These are phyloP conservation scores for Euleptes europaea DNA, from an alignment of 2,113 vertebrate species.

Conservation along the genomic window DNA sequence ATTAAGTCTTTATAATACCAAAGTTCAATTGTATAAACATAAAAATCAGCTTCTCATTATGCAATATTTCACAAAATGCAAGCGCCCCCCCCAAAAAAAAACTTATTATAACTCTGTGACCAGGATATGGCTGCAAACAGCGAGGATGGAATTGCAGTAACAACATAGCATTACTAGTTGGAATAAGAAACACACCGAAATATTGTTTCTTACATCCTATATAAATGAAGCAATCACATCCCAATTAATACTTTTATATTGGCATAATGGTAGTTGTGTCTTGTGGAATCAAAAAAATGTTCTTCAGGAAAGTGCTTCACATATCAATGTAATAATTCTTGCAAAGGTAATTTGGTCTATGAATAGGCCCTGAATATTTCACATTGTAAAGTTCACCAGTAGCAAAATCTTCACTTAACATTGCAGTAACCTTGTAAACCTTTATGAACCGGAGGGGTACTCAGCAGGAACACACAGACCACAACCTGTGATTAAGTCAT, in stretches of 20 bases:
- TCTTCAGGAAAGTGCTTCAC: slow-evolving; percentile 2
- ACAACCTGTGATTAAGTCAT: slow-evolving; percentile 11
- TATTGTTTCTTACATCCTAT: slow-evolving; percentile 7
- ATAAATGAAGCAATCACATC: background rate
- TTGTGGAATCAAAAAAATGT: background rate
- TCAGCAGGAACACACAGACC: background rate
- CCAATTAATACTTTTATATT: slow-evolving; percentile 7
- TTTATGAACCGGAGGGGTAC: slow-evolving; percentile 4
- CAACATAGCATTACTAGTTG: background rate
- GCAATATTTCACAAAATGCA: background rate
- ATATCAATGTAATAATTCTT: slow-evolving; percentile 2
- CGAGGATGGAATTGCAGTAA: background rate
- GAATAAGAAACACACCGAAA: background rate
- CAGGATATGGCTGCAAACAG: background rate
- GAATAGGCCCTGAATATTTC: slow-evolving; percentile 7
- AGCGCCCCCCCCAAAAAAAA: background rate
- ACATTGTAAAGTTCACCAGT: slow-evolving; percentile 8
- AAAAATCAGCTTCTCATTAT: background rate
- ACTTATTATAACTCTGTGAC: background rate
- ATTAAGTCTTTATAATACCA: background rate
- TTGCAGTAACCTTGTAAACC: slow-evolving; percentile 22
- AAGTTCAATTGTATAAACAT: background rate
- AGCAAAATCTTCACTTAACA: slow-evolving; percentile 23
- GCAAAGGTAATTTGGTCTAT: slow-evolving; percentile 8
- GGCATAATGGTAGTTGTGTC: background rate